Evolutionary conservation across 2,888 invertebrate species (phyloP).

Genomic region (Abscondita cerata): DNA sequence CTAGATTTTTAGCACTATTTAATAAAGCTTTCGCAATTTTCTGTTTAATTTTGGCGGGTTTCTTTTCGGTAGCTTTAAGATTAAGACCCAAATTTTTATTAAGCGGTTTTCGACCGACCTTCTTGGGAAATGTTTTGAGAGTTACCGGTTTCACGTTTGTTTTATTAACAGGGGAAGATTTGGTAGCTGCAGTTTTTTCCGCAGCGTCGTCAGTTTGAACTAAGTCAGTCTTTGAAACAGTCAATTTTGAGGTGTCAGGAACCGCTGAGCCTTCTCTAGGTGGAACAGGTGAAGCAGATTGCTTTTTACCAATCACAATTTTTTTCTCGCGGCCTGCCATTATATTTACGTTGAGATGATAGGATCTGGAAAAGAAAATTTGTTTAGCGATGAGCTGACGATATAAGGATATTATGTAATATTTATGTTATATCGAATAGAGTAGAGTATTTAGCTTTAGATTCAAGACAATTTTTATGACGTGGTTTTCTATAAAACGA

Average conservation of each 20-base stretch:
- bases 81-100: conserved; percentile 38
- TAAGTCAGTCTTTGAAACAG: conserved; percentile 40
- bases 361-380: conserved; percentile 32
- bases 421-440: too few species aligned
- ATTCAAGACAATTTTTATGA: not conserved
- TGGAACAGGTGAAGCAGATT: conserved; percentile 48
- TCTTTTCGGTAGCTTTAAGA: conserved; percentile 50
- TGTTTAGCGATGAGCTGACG: too few species aligned
- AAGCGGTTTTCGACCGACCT: conserved; percentile 30
- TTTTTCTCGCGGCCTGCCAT: conserved; percentile 60
- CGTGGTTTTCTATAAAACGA: not conserved
- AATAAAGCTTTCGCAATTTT: conserved; percentile 49
- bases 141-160: conserved; percentile 22
- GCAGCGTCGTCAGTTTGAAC: conserved; percentile 30
- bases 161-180: conserved; percentile 21
- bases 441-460: not conserved
- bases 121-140: conserved; percentile 32
- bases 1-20: conserved; percentile 47
- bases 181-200: conserved; percentile 32
- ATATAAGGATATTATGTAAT: too few species aligned
- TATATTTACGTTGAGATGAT: conserved; percentile 49
- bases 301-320: conserved; percentile 53
- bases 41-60: conserved; percentile 43
- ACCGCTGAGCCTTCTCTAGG: conserved; percentile 47
- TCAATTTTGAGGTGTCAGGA: conserved; percentile 43